Conservation (phyloP, 2,888 invertebrate genomes). For the Hypolimnas misippus region DNA sequence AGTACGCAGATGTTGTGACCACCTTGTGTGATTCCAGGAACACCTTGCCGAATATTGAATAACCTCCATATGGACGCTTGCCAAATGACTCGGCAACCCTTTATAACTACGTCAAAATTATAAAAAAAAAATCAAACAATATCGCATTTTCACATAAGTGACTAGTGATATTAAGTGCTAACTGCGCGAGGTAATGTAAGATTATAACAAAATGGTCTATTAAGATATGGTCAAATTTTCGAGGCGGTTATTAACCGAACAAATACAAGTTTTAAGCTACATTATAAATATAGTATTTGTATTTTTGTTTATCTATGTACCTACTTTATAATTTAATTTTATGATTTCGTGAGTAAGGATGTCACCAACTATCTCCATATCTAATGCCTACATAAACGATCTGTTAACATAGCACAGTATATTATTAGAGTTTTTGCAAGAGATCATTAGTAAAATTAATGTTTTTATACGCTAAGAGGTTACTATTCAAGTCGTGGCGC, state of each 20-base stretch:
- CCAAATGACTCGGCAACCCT: conserved; percentile 14
- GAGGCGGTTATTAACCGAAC: no score
- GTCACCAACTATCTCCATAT: no score
- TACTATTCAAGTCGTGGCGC: conserved; percentile 62
- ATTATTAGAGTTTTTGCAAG: conserved; percentile 5
- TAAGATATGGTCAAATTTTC: no score
- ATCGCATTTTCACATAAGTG: no score
- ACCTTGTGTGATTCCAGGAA: conserved; percentile 59
- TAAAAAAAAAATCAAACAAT: not conserved
- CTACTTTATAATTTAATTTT: no score
- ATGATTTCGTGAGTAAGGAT: no score
- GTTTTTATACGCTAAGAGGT: conserved; percentile 44
- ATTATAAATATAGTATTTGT: no score
- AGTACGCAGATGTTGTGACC: conserved; percentile 65
- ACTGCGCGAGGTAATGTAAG: no score
- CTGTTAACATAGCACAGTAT: not conserved
- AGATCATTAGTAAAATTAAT: conserved; percentile 20
- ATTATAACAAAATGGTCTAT: no score
- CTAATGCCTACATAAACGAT: not conserved
- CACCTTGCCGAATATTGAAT: conserved; percentile 65
- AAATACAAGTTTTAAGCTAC: no score
- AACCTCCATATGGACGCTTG: conserved; percentile 34
- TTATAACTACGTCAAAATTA: not conserved
- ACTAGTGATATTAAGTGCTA: no score
- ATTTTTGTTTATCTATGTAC: no score